Base-by-base conservation (phyloP, 53 echinoderm and acorn worm genomes). In the Holothuria scabra region DNA sequence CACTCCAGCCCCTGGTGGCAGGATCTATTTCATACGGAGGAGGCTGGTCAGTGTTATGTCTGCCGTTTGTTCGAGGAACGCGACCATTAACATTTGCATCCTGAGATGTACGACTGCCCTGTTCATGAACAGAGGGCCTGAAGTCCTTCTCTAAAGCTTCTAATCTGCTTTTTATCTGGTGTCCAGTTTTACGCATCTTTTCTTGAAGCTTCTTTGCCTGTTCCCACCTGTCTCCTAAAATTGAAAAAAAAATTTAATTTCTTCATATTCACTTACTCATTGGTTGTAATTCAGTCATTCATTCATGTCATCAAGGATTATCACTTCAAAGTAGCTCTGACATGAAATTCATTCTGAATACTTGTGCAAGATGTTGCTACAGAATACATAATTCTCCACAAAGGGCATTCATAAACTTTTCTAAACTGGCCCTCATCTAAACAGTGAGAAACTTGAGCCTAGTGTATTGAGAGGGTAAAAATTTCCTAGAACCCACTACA, bases 151-250 rank as follows among this genome's bases (percentile, higher is more conserved):
- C 97, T 55, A 97, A 52, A 26, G 85, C 84, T 68, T 97, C 97
- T 12, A 97, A 72, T 38, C 97, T 87, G 26, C 85, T 44, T 81
- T 94, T 94, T 79, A 97, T 97, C 68, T 97, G 94, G 1, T 49
- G 88, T 0, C 85, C 91, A 4, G 97, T 94, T 72, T 89, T 94
- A 66, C 85, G 90, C 97, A 97, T 97, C 89, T 94, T 92, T 56
- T 92, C 82, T 60, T 97, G 97, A 88, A 97, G 85, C 52, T 35
- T 55, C 2, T 85, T 29, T 18, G 91, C 94, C 33, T 82, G 60
- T 14, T 97, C 91, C 90, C 89, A 90, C 24, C 86, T 48, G 18
- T 66, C 61, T 69, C 91, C 88, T 38, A 55, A 32, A 28, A n/a
- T 19, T 23, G 74, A 30, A 57, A 60, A 12, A n/a, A 25, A 79